Percentiles rank a stretch among this genome's conserved stretches.
These are phyloP conservation scores for Cephalopholis sonnerati DNA, from an alignment of 2,113 vertebrate genomes.

Conservation along the genomic window DNA sequence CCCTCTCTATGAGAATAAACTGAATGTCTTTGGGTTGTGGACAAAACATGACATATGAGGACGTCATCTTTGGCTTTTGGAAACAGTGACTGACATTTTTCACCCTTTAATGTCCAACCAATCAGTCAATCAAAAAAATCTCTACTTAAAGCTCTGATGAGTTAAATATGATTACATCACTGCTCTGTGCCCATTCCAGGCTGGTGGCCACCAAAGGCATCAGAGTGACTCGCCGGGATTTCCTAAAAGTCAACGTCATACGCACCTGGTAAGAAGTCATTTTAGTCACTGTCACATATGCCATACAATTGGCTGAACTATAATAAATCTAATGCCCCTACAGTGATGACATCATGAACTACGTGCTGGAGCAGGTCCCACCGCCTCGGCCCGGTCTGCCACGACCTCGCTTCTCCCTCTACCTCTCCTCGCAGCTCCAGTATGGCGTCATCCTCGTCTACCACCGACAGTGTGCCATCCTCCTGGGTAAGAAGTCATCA, in stretches of 20 bases:
- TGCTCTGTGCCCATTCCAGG: conserved; percentile 74
- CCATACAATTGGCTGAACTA: background rate
- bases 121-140: too few species aligned
- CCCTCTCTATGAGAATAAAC: too few species aligned
- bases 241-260: conserved; percentile 88
- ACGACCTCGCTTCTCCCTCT: conserved; percentile 90
- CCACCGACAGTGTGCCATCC: conserved; percentile 88
- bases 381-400: conserved; percentile 81
- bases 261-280: conserved; percentile 85
- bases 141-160: background rate
- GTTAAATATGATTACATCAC: background rate
- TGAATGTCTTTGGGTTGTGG: too few species aligned
- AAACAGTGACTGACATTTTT: too few species aligned
- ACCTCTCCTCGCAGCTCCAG: conserved; percentile 92
- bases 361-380: conserved; percentile 84
- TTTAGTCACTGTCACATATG: background rate
- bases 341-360: conserved; percentile 89
- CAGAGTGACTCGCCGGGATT: conserved; percentile 85
- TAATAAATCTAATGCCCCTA: background rate
- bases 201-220: conserved; percentile 89
- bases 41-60: too few species aligned
- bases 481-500: conserved; percentile 83
- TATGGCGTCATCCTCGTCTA: conserved; percentile 89
- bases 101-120: too few species aligned
- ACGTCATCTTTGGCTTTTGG: too few species aligned